Percentiles rank a stretch among this genome's conserved stretches.
phyloP scores from a whole-genome alignment of 2,113 vertebrate species.

The Bungarus multicinctus region DNA sequence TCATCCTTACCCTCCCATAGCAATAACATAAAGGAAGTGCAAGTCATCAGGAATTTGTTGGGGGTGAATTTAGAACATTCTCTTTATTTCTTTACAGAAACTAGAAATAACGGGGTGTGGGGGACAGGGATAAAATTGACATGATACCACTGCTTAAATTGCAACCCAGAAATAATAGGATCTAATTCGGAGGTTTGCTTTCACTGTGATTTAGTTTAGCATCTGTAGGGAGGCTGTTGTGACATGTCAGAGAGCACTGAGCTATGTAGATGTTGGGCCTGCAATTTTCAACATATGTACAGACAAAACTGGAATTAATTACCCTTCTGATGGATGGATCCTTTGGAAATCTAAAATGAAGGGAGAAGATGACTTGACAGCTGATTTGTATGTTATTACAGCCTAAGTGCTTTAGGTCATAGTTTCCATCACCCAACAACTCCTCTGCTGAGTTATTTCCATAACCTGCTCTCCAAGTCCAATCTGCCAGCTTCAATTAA shows the following conservation, averaged over 20 bases:
- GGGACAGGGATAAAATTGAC: not conserved
- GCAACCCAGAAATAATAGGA: not conserved
- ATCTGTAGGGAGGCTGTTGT: not conserved
- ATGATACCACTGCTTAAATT: conserved; percentile 7
- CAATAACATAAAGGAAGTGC: conserved; percentile 21
- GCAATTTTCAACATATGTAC: not conserved
- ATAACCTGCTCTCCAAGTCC: conserved; percentile 36
- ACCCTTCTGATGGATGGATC: not conserved
- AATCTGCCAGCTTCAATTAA: conserved; percentile 45
- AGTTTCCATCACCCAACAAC: conserved; percentile 38
- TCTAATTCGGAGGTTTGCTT: not conserved
- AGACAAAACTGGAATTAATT: not conserved
- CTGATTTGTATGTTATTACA: conserved; percentile 40
- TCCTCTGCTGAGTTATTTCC: conserved; percentile 18
- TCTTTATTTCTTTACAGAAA: not conserved
- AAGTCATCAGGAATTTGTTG: conserved; percentile 9
- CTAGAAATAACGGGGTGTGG: not conserved
- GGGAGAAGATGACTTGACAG: conserved; percentile 30
- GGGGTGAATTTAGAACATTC: not conserved
- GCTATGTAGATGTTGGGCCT: not conserved
- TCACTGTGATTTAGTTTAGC: not conserved
- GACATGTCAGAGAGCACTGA: not conserved
- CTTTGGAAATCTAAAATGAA: not conserved
- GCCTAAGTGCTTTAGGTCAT: conserved; percentile 34
- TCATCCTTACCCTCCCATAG: conserved; percentile 16